Conservation (phyloP, 2,888 invertebrate genomes). For the Labia minor region DNA sequence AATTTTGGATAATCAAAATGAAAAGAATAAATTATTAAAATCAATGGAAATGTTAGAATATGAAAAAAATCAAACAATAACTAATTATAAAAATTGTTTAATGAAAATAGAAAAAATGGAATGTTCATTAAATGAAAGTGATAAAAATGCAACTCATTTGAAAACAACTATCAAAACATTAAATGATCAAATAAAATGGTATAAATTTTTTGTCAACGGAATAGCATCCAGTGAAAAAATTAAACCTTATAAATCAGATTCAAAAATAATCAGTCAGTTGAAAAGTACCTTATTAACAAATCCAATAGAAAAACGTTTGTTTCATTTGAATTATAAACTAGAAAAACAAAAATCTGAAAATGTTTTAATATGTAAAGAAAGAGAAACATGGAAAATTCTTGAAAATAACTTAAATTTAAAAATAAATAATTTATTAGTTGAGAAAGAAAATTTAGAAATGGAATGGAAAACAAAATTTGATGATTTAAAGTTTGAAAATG, state of each 20-base stretch:
- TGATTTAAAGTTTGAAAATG: not conserved
- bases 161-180: not conserved
- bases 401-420: not conserved
- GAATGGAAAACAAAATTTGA: not conserved
- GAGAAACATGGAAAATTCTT: not conserved
- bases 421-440: not conserved
- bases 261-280: not conserved
- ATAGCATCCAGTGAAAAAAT: not conserved
- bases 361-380: not conserved
- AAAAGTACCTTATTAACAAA: not conserved
- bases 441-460: not conserved
- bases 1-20: not conserved
- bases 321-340: not conserved
- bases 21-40: not conserved
- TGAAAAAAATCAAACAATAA: not conserved
- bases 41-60: not conserved
- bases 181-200: not conserved
- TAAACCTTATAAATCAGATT: not conserved
- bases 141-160: not conserved
- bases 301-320: not conserved
- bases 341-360: not conserved
- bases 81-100: not conserved
- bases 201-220: not conserved
- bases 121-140: not conserved
- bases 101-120: not conserved